Conservation (phyloP, 2,113 vertebrate genomes). For the Ardeotis arabs region DNA sequence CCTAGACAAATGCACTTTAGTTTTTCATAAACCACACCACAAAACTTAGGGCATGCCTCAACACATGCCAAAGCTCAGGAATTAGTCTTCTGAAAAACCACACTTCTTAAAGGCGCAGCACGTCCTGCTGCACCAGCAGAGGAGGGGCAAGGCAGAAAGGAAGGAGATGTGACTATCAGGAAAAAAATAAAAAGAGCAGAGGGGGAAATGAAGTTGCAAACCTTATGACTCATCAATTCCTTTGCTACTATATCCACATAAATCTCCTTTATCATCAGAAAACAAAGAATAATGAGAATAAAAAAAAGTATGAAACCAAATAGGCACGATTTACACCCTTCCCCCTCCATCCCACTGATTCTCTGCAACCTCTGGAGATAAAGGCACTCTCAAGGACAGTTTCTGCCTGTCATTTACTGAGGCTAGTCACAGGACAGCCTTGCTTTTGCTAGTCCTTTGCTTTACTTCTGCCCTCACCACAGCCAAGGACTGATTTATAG, state of each 20-base stretch:
- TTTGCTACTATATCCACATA: background rate
- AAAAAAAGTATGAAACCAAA: background rate
- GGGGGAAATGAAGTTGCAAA: background rate
- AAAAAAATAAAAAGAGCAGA: background rate
- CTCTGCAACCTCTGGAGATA: background rate
- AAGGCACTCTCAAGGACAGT: background rate
- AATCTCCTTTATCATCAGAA: background rate
- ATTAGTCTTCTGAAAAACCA: slow-evolving; percentile 4
- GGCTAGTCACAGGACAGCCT: background rate
- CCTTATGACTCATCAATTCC: background rate
- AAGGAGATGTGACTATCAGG: background rate
- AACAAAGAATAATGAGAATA: background rate
- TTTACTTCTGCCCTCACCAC: background rate
- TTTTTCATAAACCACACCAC: background rate
- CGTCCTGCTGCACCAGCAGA: background rate
- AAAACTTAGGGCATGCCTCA: slow-evolving; percentile 24
- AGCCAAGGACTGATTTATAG: background rate
- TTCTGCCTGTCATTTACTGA: background rate
- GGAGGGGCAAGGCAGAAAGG: background rate
- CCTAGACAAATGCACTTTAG: background rate
- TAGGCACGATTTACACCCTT: background rate
- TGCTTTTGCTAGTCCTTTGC: background rate
- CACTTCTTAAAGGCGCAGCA: slow-evolving; percentile 42
- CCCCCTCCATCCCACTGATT: background rate
- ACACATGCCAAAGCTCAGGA: slow-evolving; percentile 41